Conservation (phyloP, 2,113 vertebrate genomes). For the Casuarius casuarius region DNA sequence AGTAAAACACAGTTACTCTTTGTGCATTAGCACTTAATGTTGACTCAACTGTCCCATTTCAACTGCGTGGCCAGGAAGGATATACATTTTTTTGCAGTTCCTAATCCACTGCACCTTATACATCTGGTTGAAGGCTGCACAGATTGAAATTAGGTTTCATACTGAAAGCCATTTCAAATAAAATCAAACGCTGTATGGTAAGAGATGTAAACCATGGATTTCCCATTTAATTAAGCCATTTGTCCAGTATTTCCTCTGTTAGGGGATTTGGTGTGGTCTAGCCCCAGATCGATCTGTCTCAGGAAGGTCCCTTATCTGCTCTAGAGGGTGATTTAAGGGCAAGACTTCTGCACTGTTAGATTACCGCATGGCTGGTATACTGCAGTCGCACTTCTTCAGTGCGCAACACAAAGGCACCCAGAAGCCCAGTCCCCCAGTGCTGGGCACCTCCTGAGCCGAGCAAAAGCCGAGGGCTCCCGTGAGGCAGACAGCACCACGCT, state of each 20-base stretch:
- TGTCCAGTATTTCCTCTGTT: neutral
- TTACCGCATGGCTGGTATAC: neutral
- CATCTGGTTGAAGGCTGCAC: neutral
- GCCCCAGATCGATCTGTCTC: neutral
- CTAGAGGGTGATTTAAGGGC: neutral
- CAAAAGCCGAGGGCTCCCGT: neutral
- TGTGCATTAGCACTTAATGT: neutral
- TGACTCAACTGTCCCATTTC: neutral
- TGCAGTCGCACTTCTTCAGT: neutral
- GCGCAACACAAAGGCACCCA: neutral
- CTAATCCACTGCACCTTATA: neutral
- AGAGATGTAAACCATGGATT: neutral
- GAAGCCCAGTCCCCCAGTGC: neutral
- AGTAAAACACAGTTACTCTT: constrained; percentile 1
- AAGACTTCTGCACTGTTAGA: neutral
- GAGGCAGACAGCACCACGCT: neutral
- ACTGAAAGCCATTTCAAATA: neutral
- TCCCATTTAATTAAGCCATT: neutral
- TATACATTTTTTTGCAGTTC: neutral
- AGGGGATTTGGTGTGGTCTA: neutral
- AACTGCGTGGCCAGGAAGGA: neutral
- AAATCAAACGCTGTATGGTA: neutral
- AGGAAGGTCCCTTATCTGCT: neutral
- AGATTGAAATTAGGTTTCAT: neutral
- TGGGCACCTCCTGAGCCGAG: neutral